Conservation (phyloP, 2,888 invertebrate species). For the Hipparchia semele region DNA sequence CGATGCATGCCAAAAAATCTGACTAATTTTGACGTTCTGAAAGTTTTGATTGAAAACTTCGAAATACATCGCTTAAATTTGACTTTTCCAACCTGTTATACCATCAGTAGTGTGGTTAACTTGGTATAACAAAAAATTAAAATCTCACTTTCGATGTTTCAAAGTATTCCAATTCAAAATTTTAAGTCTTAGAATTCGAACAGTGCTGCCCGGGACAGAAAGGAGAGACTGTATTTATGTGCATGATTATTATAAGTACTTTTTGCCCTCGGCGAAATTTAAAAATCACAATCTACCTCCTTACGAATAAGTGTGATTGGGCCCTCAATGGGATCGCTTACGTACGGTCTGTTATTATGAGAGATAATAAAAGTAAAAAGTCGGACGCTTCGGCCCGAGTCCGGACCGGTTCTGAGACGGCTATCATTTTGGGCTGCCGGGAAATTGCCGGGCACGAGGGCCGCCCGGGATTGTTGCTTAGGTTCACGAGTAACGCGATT, state of each 20-base stretch:
- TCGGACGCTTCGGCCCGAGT: conserved; percentile 29
- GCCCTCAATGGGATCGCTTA: conserved; percentile 25
- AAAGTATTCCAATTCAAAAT: too few relatives aligned
- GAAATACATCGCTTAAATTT: too few relatives aligned
- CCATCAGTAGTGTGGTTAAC: too few relatives aligned
- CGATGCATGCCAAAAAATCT: too few relatives aligned
- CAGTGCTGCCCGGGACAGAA: too few relatives aligned
- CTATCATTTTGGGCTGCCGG: conserved; percentile 38
- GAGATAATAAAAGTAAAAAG: conserved; percentile 46
- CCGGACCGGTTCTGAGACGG: conserved; percentile 38
- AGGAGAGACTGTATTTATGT: too few relatives aligned
- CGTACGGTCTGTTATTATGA: conserved; percentile 34
- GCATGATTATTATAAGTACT: not conserved
- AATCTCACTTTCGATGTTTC: too few relatives aligned
- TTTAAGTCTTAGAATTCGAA: too few relatives aligned
- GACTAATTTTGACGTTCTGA: too few relatives aligned
- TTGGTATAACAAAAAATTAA: too few relatives aligned
- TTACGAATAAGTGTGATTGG: conserved; percentile 17
- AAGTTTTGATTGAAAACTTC: too few relatives aligned
- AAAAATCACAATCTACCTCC: not conserved
- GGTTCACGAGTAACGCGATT: conserved; percentile 28
- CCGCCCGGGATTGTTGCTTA: conserved; percentile 28
- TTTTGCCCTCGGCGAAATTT: not conserved
- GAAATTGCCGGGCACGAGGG: conserved; percentile 30
- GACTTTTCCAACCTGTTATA: too few relatives aligned